Evolutionary conservation across 2,113 vertebrate species (phyloP).

Genomic region (Psettodes erumei): DNA sequence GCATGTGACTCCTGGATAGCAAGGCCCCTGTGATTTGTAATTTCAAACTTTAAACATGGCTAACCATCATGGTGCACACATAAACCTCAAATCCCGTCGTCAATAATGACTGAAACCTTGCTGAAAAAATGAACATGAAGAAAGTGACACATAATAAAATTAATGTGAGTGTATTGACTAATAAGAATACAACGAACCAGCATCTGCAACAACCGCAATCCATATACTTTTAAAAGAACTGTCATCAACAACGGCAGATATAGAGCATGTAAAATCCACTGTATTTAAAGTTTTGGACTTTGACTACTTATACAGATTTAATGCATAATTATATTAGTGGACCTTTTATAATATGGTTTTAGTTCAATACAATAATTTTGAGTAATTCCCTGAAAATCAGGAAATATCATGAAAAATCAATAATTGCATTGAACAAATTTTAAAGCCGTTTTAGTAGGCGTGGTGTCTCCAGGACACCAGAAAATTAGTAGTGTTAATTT

Average conservation of each 20-base stretch:
- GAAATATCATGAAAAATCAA: background rate
- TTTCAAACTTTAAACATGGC: background rate
- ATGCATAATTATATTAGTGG: background rate
- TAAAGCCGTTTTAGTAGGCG: background rate
- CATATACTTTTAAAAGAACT: background rate
- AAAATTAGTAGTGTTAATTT: background rate
- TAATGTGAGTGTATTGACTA: no score
- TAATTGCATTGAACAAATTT: background rate
- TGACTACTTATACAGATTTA: background rate
- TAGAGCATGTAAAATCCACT: background rate
- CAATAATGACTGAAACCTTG: background rate
- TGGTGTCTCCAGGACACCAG: background rate
- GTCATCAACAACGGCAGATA: background rate
- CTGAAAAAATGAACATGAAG: no score
- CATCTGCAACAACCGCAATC: no score
- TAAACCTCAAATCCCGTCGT: background rate
- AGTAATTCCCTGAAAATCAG: background rate
- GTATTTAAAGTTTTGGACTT: background rate
- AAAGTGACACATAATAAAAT: no score
- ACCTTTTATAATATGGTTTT: background rate
- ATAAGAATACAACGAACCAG: no score
- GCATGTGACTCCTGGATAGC: background rate
- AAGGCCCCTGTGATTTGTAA: background rate
- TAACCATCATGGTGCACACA: background rate
- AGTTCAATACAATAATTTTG: background rate